phyloP scores from a whole-genome alignment of 2,888 invertebrate species.

The Cenopis cana region DNA sequence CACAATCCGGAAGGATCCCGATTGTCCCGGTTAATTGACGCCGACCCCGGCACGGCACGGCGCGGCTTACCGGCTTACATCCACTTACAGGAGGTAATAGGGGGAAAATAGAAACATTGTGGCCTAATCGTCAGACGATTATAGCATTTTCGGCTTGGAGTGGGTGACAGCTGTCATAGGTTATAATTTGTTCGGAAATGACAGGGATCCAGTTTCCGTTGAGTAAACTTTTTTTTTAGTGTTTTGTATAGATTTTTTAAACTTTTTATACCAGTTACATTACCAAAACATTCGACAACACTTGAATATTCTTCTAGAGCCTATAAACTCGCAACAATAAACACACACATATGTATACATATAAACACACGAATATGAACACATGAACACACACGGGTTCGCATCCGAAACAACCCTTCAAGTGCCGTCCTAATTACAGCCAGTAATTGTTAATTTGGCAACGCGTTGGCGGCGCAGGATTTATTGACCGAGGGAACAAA shows the following conservation, averaged over 20 bases:
- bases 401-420: constrained; percentile 24
- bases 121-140: neutral
- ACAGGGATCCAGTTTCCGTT: no score
- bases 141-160: neutral
- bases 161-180: neutral
- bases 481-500: constrained; percentile 25
- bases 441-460: constrained; percentile 42
- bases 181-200: no score
- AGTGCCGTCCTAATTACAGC: constrained; percentile 32
- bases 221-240: no score
- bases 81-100: constrained; percentile 29
- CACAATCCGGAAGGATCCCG: constrained; percentile 16
- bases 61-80: constrained; percentile 25
- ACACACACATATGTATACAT: neutral
- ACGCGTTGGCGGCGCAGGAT: constrained; percentile 27
- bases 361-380: no score
- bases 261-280: no score
- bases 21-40: constrained; percentile 22
- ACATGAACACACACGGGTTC: constrained; percentile 20
- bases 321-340: neutral
- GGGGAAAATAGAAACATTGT: constrained; percentile 32
- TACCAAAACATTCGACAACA: neutral
- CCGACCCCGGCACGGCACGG: neutral
- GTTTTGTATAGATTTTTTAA: neutral
- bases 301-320: neutral